A percentile compares a stretch with the other conserved stretches of the same genome.
Conservation (phyloP, 92 coral and sea anemone genomes). For the Pocillopora grandis region DNA sequence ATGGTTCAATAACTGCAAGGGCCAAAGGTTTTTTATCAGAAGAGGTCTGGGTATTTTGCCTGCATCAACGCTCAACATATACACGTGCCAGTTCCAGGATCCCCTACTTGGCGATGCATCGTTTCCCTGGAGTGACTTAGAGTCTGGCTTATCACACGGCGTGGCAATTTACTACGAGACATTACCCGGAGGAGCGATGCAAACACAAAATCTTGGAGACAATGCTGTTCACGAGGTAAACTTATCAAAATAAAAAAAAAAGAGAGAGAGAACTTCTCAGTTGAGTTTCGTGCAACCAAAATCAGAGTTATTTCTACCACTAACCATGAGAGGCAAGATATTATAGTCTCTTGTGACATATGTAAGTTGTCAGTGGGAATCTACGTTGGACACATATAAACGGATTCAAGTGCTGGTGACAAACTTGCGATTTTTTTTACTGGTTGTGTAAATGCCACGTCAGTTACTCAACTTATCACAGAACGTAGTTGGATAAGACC, state of each 20-base stretch:
- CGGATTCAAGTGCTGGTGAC: too few relatives aligned
- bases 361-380: too few relatives aligned
- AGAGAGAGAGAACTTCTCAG: not conserved
- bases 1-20: conserved; percentile 62
- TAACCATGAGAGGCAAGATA: too few relatives aligned
- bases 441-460: too few relatives aligned
- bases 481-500: too few relatives aligned
- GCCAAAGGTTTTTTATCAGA: conserved; percentile 28
- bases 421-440: too few relatives aligned
- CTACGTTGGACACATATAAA: too few relatives aligned
- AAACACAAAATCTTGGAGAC: conserved; percentile 66
- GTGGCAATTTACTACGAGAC: conserved; percentile 76
- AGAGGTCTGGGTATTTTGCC: conserved; percentile 63
- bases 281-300: too few relatives aligned
- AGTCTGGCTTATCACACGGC: conserved; percentile 64
- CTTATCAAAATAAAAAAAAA: not conserved
- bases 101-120: conserved; percentile 64
- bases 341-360: too few relatives aligned
- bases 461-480: too few relatives aligned
- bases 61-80: conserved; percentile 67
- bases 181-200: conserved; percentile 72
- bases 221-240: conserved; percentile 86
- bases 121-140: conserved; percentile 73
- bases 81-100: conserved; percentile 62
- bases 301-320: too few relatives aligned